A percentile compares a stretch with the other conserved stretches of the same genome.
Conservation (phyloP, 1,140 invertebrate genomes). For the Latrodectus geometricus region DNA sequence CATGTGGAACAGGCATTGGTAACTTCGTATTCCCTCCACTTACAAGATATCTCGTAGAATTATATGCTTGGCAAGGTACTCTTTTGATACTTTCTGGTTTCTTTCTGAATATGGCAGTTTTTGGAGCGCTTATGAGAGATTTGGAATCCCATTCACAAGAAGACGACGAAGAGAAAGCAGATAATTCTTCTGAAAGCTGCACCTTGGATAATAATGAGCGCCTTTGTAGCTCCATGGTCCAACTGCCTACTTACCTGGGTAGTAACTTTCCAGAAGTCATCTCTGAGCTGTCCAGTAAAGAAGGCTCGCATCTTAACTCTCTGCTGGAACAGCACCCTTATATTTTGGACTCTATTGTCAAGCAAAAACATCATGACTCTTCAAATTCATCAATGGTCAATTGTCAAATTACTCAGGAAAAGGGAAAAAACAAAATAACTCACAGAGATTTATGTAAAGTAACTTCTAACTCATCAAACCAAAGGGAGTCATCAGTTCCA, state of each 20-base stretch:
- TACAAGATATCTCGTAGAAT: slow-evolving; percentile 79
- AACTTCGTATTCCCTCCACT: slow-evolving; percentile 92
- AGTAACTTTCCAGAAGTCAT: slow-evolving; percentile 59
- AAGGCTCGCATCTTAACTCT: slow-evolving; percentile 64
- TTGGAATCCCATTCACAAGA: slow-evolving; percentile 70
- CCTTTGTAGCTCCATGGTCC: slow-evolving; percentile 82
- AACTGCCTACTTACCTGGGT: slow-evolving; percentile 81
- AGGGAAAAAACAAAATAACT: slow-evolving; percentile 9
- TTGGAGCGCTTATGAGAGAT: slow-evolving; percentile 86
- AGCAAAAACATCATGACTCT: not conserved
- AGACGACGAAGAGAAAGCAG: not conserved
- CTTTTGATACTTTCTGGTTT: slow-evolving; percentile 84
- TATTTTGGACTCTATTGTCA: slow-evolving; percentile 60
- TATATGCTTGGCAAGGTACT: slow-evolving; percentile 90
- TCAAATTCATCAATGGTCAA: slow-evolving; percentile 1
- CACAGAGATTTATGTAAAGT: not conserved
- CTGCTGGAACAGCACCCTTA: slow-evolving; percentile 64
- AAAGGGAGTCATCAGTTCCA: not conserved
- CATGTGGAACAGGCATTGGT: slow-evolving; percentile 85
- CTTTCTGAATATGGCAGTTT: slow-evolving; percentile 88
- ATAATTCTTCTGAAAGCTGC: slow-evolving; percentile 11
- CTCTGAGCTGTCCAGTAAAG: slow-evolving; percentile 62
- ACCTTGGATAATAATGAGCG: slow-evolving; percentile 66
- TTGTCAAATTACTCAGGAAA: slow-evolving; percentile 3
- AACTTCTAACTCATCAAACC: not conserved